Percentiles rank a stretch among this genome's conserved stretches.
phyloP scores from a whole-genome alignment of 2,113 vertebrate species.

The Corythornis vintsioides region DNA sequence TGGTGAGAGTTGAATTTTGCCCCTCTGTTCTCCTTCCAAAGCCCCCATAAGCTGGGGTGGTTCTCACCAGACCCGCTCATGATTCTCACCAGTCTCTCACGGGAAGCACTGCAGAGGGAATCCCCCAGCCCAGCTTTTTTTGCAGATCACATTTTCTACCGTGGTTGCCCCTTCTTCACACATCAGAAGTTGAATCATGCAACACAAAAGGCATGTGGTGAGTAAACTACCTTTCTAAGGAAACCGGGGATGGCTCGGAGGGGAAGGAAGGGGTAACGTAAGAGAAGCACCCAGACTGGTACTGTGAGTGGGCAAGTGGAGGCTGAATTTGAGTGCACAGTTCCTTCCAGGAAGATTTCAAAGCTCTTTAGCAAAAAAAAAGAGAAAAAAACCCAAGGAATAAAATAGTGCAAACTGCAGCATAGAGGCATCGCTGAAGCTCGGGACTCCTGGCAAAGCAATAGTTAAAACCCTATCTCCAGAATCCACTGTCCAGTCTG shows the following conservation, averaged over 20 bases:
- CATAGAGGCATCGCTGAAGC: not conserved
- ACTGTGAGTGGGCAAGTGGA: not conserved
- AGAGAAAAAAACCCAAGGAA: not conserved
- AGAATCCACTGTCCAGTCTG: not conserved
- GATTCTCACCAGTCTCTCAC: not conserved
- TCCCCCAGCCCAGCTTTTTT: not conserved
- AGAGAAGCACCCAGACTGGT: not conserved
- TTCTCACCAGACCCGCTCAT: not conserved
- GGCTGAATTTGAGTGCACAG: not conserved
- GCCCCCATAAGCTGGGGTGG: accelerated
- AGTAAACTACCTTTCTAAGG: slow-evolving; percentile 38
- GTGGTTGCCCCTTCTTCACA: slow-evolving; percentile 59
- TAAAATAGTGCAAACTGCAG: not conserved
- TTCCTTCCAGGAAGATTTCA: slow-evolving; percentile 32
- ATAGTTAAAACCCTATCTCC: not conserved
- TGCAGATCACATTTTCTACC: slow-evolving; percentile 27
- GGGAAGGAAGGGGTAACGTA: slow-evolving; percentile 36
- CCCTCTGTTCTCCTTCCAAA: not conserved
- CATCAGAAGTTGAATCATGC: slow-evolving; percentile 48
- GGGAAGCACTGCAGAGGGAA: slow-evolving; percentile 21
- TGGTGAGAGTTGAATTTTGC: not conserved
- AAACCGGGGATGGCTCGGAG: slow-evolving; percentile 6
- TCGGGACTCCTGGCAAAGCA: not conserved
- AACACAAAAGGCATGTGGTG: slow-evolving; percentile 27
- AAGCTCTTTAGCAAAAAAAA: not conserved